Percentiles rank a stretch among this genome's conserved stretches.
phyloP scores from a whole-genome alignment of 1,140 invertebrate species.

The Triops cancriformis region DNA sequence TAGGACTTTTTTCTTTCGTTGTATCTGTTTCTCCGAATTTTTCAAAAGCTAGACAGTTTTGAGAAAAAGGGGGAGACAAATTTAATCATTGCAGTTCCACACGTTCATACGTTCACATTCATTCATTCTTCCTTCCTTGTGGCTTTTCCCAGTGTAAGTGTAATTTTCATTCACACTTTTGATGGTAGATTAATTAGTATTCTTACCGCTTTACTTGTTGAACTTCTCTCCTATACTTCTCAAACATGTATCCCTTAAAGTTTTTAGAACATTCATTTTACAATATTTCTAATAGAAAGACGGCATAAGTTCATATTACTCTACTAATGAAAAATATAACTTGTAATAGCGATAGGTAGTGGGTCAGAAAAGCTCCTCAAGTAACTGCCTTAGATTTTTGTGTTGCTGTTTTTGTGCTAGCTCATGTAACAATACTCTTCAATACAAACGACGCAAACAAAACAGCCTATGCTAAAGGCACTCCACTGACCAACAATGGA shows the following conservation, averaged over 20 bases:
- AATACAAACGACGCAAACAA: no score
- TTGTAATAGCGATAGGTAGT: background rate
- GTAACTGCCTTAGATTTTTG: no score
- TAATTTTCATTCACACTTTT: background rate
- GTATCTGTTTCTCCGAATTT: background rate
- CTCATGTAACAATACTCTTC: no score
- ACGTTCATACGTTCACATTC: background rate
- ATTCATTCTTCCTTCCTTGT: background rate
- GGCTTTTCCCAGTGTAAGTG: background rate
- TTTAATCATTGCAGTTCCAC: background rate
- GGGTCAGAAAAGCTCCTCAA: no score
- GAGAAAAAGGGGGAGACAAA: background rate
- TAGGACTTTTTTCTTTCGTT: background rate
- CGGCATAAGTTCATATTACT: background rate
- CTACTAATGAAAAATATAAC: background rate
- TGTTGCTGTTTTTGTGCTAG: no score
- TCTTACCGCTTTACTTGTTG: background rate
- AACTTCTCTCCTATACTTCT: background rate
- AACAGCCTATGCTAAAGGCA: no score
- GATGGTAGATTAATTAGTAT: background rate
- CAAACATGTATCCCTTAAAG: background rate
- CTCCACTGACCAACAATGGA: no score
- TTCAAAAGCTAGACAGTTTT: background rate
- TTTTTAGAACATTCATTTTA: background rate
- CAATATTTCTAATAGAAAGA: background rate